phyloP scores from a whole-genome alignment of 2,113 vertebrate genomes.

The Pelmatolapia mariae region DNA sequence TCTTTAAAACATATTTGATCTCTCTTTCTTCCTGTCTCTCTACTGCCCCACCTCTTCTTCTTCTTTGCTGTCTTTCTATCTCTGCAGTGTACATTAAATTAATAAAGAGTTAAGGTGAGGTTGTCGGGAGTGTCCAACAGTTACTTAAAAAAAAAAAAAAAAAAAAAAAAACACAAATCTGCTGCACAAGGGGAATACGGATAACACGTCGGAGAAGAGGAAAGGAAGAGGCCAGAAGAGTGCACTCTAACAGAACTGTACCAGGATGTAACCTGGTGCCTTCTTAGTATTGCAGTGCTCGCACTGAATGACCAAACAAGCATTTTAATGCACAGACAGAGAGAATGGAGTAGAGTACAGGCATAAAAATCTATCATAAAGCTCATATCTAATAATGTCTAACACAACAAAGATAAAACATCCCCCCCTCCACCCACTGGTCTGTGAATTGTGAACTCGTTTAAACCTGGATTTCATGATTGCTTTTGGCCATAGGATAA shows the following conservation, averaged over 20 bases:
- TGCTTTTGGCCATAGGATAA: neutral
- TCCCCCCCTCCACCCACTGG: rapidly evolving
- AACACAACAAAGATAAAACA: neutral
- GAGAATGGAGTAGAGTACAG: neutral
- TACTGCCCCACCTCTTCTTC: slow-evolving; percentile 2
- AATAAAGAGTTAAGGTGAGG: slow-evolving; percentile 22
- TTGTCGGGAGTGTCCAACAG: slow-evolving; percentile 14
- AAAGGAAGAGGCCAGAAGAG: neutral
- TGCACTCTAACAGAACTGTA: neutral
- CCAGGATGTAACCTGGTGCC: neutral
- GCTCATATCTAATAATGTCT: neutral
- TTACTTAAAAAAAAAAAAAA: neutral
- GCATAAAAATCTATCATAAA: neutral
- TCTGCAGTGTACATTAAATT: slow-evolving; percentile 1
- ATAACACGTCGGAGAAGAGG: neutral
- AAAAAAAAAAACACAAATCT: rapidly evolving
- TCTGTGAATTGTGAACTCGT: neutral
- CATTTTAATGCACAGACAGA: neutral
- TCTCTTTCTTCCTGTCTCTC: neutral
- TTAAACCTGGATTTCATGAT: neutral
- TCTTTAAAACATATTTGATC: slow-evolving; percentile 57
- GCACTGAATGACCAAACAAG: neutral
- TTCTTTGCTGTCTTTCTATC: neutral
- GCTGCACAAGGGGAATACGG: neutral
- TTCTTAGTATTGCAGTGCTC: neutral